These are phyloP conservation scores for Acipenser transmontanus DNA, from an alignment of 2,797 vertebrate genomes.

Conservation along the genomic window DNA sequence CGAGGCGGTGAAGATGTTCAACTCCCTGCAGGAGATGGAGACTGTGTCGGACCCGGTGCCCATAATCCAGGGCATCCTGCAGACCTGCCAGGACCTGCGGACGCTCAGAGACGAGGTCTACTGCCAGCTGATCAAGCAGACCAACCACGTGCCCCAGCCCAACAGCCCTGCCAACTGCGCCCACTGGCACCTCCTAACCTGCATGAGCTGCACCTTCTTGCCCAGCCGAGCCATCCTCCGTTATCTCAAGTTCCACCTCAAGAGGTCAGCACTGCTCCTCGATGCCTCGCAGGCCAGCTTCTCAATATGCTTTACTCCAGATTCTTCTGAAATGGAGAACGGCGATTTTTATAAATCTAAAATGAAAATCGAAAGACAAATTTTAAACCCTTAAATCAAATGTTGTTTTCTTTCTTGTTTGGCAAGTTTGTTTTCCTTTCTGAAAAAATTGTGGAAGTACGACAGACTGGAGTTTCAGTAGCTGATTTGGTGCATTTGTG, in stretches of 20 bases:
- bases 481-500: neutral
- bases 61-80: constrained; percentile 86
- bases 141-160: constrained; percentile 81
- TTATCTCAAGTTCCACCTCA: constrained; percentile 87
- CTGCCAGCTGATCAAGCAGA: constrained; percentile 91
- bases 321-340: too few species aligned
- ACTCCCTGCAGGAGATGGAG: constrained; percentile 88
- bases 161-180: constrained; percentile 72
- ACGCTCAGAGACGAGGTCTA: constrained; percentile 82
- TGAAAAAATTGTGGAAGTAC: neutral
- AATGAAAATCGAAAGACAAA: too few species aligned
- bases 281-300: too few species aligned
- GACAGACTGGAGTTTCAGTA: neutral
- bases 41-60: constrained; percentile 80
- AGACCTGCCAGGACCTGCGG: constrained; percentile 85
- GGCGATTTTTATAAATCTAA: too few species aligned
- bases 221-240: constrained; percentile 81
- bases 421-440: too few species aligned
- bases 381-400: too few species aligned
- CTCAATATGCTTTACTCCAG: too few species aligned
- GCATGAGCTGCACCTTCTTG: constrained; percentile 86
- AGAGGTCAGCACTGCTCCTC: constrained; percentile 53
- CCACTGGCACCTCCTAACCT: constrained; percentile 88
- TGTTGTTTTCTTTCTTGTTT: too few species aligned
- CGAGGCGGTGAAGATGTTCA: constrained; percentile 89